Percentiles rank a stretch among this genome's conserved stretches.
These are phyloP conservation scores for Spongia lamella DNA, from an alignment of 37 sponge, comb jelly and placozoan species.

Conservation along the genomic window DNA sequence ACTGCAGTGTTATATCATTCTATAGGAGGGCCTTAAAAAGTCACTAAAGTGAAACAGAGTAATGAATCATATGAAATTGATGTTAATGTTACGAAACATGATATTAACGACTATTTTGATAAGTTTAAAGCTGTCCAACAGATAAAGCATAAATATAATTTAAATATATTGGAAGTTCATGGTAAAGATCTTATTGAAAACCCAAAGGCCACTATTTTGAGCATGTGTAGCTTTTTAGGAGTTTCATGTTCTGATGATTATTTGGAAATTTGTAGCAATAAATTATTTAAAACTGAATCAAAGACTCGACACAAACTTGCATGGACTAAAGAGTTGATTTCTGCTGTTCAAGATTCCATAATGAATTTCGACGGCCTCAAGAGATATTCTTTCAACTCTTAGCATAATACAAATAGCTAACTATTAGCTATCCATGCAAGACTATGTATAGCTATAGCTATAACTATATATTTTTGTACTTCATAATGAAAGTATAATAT, in stretches of 20 bases:
- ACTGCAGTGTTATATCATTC: neutral
- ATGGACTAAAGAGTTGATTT: constrained; percentile 15
- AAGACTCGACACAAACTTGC: constrained; percentile 14
- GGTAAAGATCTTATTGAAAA: constrained; percentile 1
- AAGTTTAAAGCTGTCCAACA: neutral
- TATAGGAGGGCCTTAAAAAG: neutral
- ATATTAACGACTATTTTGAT: too few species aligned
- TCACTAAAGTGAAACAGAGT: too few species aligned
- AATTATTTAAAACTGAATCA: constrained; percentile 2
- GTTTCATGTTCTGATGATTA: constrained; percentile 15
- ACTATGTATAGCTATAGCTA: too few species aligned
- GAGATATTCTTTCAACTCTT: too few species aligned
- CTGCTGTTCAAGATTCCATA: constrained; percentile 5
- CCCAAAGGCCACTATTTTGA: neutral
- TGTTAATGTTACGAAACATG: too few species aligned
- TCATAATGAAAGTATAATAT: too few species aligned
- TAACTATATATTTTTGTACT: too few species aligned
- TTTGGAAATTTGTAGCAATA: constrained; percentile 5
- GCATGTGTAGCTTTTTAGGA: constrained; percentile 11
- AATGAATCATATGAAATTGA: too few species aligned
- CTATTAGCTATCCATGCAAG: too few species aligned
- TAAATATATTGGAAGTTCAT: constrained; percentile 23
- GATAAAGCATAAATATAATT: neutral
- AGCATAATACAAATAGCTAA: too few species aligned
- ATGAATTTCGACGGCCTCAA: too few species aligned